phyloP scores from a whole-genome alignment of 2,888 invertebrate species.

The Pyralis farinalis region DNA sequence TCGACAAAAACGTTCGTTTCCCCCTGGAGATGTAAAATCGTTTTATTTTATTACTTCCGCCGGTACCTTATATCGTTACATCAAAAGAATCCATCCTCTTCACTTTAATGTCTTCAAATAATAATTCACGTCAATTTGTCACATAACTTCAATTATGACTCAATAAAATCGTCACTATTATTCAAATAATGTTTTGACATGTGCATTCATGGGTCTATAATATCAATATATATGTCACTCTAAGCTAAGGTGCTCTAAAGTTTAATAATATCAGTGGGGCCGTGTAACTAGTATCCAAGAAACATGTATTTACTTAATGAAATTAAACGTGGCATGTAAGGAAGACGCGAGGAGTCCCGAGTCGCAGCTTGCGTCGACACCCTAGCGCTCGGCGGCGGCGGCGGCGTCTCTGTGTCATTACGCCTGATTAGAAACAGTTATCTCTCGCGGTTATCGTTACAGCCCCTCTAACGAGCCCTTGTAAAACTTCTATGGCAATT shows the following conservation, averaged over 20 bases:
- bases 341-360: constrained; percentile 27
- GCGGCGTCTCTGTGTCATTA: constrained; percentile 52
- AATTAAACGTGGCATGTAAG: constrained; percentile 41
- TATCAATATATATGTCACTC: no score
- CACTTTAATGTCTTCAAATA: constrained; percentile 52
- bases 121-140: constrained; percentile 22
- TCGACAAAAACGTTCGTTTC: constrained; percentile 76
- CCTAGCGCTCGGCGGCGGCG: constrained; percentile 15
- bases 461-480: constrained; percentile 67
- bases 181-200: no score
- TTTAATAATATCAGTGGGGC: no score
- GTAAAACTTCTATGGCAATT: constrained; percentile 69
- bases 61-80: constrained; percentile 68
- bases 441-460: constrained; percentile 73
- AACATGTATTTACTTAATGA: constrained; percentile 38
- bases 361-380: constrained; percentile 14
- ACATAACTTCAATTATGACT: no score
- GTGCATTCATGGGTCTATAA: no score
- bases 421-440: constrained; percentile 75
- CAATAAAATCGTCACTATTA: no score
- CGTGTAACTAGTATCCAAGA: constrained; percentile 13
- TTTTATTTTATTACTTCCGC: constrained; percentile 80
- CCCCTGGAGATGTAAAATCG: constrained; percentile 79
- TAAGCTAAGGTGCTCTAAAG: no score
- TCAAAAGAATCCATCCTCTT: constrained; percentile 55